Percentiles rank a stretch among this genome's conserved stretches.
Conservation (phyloP, 2,888 invertebrate species). For the Phengaris arion region DNA sequence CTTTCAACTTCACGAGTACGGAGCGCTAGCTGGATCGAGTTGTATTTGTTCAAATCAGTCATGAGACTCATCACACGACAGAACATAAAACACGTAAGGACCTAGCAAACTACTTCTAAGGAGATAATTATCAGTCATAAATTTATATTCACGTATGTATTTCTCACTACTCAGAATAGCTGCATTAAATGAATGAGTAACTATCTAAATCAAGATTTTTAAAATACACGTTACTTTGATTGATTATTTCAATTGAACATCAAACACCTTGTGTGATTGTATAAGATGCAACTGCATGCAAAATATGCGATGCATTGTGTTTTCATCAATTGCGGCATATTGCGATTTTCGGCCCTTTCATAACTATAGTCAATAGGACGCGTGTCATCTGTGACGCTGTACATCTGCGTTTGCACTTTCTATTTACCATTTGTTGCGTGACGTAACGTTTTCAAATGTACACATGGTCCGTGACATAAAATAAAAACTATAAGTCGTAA, state of each 20-base stretch:
- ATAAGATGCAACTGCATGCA: constrained; percentile 41
- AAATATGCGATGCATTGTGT: constrained; percentile 58
- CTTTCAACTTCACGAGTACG: constrained; percentile 55
- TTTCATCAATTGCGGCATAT: constrained; percentile 54
- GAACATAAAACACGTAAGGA: too few species aligned
- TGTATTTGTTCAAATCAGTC: neutral
- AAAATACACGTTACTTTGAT: constrained; percentile 36
- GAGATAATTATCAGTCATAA: neutral
- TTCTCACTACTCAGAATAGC: neutral
- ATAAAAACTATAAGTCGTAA: too few species aligned
- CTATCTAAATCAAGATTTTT: constrained; percentile 27
- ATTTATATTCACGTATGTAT: neutral
- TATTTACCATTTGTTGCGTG: constrained; percentile 17
- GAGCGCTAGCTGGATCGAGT: constrained; percentile 32
- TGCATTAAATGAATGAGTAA: neutral
- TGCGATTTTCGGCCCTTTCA: constrained; percentile 5
- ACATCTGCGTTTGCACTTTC: constrained; percentile 26
- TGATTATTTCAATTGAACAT: constrained; percentile 39
- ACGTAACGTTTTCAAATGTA: constrained; percentile 5
- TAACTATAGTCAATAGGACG: constrained; percentile 9
- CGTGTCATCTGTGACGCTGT: neutral
- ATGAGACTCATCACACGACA: neutral
- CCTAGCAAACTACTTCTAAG: too few species aligned
- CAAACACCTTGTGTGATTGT: constrained; percentile 40
- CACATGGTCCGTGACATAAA: neutral